Conservation (phyloP, 1,140 invertebrate genomes). For the Rhagoletis pomonella region DNA sequence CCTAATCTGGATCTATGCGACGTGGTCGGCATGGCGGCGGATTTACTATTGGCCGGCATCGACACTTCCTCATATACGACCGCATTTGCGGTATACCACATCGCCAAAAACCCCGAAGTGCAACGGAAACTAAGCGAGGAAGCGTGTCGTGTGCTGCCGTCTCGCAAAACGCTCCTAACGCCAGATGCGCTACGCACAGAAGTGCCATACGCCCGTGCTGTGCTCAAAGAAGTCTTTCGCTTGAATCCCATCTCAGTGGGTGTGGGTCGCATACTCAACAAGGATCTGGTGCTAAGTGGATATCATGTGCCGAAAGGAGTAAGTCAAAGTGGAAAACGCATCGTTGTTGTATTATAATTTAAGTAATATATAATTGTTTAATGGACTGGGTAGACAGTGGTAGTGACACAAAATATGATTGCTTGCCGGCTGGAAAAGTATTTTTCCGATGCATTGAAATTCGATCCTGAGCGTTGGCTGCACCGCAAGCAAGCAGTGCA, state of each 20-base stretch:
- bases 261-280: constrained; percentile 84
- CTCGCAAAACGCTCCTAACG: constrained; percentile 76
- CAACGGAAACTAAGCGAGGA: constrained; percentile 85
- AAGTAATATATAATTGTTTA: neutral
- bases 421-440: constrained; percentile 82
- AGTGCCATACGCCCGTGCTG: constrained; percentile 84
- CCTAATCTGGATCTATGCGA: constrained; percentile 84
- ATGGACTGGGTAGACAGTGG: constrained; percentile 81
- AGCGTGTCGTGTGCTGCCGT: constrained; percentile 77
- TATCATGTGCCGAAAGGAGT: constrained; percentile 91
- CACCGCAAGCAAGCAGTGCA: constrained; percentile 72
- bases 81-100: constrained; percentile 87
- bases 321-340: constrained; percentile 69
- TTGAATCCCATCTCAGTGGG: constrained; percentile 89
- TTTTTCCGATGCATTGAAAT: constrained; percentile 81
- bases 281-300: constrained; percentile 85
- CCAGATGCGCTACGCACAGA: constrained; percentile 77
- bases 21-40: constrained; percentile 86
- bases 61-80: constrained; percentile 90
- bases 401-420: constrained; percentile 92
- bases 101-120: constrained; percentile 82
- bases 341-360: neutral
- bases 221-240: constrained; percentile 89
- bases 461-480: constrained; percentile 87
- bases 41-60: constrained; percentile 89